Evolutionary conservation across 2,888 invertebrate genomes (phyloP).

Genomic region (Diachrysia chrysitis): DNA sequence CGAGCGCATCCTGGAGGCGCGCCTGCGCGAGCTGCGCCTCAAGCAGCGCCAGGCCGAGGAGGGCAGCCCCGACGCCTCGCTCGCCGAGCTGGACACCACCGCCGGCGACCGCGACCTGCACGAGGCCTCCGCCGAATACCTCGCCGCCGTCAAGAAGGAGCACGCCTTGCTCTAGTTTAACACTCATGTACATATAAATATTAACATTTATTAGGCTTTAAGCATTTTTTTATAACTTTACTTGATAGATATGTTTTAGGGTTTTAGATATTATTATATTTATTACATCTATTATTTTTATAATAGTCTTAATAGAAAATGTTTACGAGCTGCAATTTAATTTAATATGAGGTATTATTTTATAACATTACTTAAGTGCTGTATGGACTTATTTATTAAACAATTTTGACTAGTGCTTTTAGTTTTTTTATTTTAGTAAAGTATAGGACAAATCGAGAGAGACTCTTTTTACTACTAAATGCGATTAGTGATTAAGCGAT

Average conservation of each 20-base stretch:
- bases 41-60: conserved; percentile 82
- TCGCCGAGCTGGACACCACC: conserved; percentile 61
- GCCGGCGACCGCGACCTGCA: conserved; percentile 71
- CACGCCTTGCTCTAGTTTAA: conserved; percentile 6
- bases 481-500: too few relatives aligned
- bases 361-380: neutral
- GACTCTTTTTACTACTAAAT: too few relatives aligned
- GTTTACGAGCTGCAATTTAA: neutral
- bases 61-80: conserved; percentile 62
- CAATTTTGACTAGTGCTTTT: neutral
- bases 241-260: neutral
- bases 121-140: conserved; percentile 70
- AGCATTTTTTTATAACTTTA: neutral
- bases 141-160: conserved; percentile 66
- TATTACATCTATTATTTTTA: neutral
- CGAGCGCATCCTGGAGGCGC: conserved; percentile 96
- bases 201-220: neutral
- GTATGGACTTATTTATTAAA: neutral
- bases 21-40: conserved; percentile 93
- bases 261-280: neutral
- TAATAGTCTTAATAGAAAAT: neutral
- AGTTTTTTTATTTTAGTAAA: neutral
- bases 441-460: too few relatives aligned
- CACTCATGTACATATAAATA: neutral
- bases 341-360: neutral